Evolutionary conservation across 2,113 vertebrate genomes (phyloP), one percentile per base, ranked within the genome.

Genomic region (Lanius collurio): DNA sequence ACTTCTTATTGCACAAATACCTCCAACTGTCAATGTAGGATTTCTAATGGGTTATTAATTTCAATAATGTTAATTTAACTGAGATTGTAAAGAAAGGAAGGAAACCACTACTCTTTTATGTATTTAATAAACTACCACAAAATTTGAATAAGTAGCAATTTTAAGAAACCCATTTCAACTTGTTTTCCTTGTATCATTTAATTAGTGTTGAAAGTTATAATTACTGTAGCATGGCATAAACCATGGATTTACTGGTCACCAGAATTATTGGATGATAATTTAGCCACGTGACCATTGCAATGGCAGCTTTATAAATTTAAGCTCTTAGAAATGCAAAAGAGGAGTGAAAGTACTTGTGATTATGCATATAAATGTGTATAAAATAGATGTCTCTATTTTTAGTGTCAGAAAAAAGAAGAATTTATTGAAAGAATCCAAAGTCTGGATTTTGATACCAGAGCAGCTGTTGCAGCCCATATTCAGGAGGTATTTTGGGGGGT

Each of bases 351-450:
- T 89, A 33, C 23, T 71, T 80, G 39, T 56, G 21, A 35, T 73
- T 37, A 1, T 60, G 3, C 19, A 4, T 67, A 9, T 5, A 19
- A 76, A 47, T 49, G 11, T 64, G 4, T 79, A 13, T 76, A 39
- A 93, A 94, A 76, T 8, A 59, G 27, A 15, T 93, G 6, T 39
- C 65, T 95, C 97, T 84, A 37, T 97, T 95, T 98, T 92, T 97
- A 99, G 99, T 99, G 99, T 93, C 99, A 99, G 97, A 99, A 98
- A 94, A 99, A 99, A 97, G 99, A 99, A 97, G 99, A 99, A 90
- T 99, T 99, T 96, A 99, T 99, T 80, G 99, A 99, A 97, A 98
- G 98, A 96, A 99, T 99, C 95, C 99, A 99, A 96, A 98, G 97
- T 90, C 98, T 99, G 98, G 99, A 99, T 97, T 99, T 99, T 97